phyloP scores from a whole-genome alignment of 92 coral and sea anemone species.

The Chrysogorgia sp. region DNA sequence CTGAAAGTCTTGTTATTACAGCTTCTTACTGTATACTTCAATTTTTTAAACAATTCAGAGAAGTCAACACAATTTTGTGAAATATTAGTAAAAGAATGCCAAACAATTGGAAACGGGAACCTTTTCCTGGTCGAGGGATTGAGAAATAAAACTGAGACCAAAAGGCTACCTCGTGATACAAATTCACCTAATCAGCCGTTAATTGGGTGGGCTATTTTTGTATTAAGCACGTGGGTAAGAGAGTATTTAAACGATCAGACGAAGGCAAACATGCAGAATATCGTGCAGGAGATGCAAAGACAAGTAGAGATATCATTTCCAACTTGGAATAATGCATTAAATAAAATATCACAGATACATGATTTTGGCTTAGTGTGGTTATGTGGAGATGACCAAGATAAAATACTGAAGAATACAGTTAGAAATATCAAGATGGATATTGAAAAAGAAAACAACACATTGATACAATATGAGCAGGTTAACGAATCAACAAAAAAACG shows the following conservation, averaged over 20 bases:
- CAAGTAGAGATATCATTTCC: background rate
- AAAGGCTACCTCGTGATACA: background rate
- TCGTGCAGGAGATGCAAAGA: background rate
- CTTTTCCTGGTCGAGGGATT: background rate
- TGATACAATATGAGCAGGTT: background rate
- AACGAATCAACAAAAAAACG: background rate
- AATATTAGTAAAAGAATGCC: background rate
- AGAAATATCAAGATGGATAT: background rate
- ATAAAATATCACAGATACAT: background rate
- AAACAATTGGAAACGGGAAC: background rate
- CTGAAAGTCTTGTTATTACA: background rate
- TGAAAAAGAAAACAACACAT: background rate
- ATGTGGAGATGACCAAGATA: no score
- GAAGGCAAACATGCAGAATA: background rate
- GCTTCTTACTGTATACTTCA: slow-evolving; percentile 1
- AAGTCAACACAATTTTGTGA: background rate
- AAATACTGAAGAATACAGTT: no score
- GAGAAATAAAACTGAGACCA: background rate
- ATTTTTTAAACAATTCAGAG: background rate
- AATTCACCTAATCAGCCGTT: background rate
- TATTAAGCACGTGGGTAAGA: background rate
- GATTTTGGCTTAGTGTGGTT: no score
- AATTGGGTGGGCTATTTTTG: background rate
- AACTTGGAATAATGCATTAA: background rate
- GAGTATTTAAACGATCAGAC: background rate